Evolutionary conservation across 2,797 vertebrate species (phyloP).

Genomic region (Microctenopoma lineatum): DNA sequence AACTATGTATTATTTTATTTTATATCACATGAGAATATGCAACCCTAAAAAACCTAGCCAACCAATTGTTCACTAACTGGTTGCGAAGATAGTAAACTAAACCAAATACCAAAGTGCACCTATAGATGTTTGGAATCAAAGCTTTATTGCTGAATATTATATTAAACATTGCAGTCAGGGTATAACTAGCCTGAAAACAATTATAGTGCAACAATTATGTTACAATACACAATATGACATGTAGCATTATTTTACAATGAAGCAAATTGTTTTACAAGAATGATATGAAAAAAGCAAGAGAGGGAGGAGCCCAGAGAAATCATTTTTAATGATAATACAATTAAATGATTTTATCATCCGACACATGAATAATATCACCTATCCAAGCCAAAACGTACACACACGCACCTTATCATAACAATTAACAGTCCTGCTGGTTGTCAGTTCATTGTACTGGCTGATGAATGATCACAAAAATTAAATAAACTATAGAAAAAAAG

Average conservation of each 20-base stretch:
- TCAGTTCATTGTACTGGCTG: constrained; percentile 56
- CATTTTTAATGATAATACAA: constrained; percentile 49
- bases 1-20: too few species aligned
- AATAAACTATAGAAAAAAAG: constrained; percentile 38
- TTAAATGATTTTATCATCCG: constrained; percentile 41
- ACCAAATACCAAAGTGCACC: not conserved
- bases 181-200: constrained; percentile 82
- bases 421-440: constrained; percentile 70
- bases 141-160: constrained; percentile 88
- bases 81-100: too few species aligned
- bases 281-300: constrained; percentile 63
- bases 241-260: constrained; percentile 82
- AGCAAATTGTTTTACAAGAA: constrained; percentile 81
- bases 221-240: constrained; percentile 84
- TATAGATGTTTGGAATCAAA: constrained; percentile 73
- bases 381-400: constrained; percentile 8
- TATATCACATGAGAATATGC: too few species aligned
- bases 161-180: constrained; percentile 82
- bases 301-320: constrained; percentile 56
- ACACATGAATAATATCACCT: constrained; percentile 27
- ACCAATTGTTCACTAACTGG: not conserved
- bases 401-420: constrained; percentile 37
- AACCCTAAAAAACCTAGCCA: not conserved
- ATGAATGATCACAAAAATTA: constrained; percentile 49
- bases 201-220: constrained; percentile 85